Conservation (phyloP, 35 echinoderm and acorn worm genomes). For the Patiria miniata region DNA sequence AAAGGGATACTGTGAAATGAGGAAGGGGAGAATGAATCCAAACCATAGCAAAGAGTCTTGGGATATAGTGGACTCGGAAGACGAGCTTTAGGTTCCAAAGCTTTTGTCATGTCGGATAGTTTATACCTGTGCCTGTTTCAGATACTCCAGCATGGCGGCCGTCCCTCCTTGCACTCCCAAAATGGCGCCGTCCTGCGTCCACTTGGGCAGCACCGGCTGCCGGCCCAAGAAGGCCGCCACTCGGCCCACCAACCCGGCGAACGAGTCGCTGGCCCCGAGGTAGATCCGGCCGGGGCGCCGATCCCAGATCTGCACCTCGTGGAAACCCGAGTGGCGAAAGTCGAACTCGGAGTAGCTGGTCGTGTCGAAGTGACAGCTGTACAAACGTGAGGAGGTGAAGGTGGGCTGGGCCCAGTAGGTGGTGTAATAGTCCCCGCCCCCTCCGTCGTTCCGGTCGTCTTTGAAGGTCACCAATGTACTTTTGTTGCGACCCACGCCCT, state of each 20-base stretch:
- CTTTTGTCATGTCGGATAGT: neutral
- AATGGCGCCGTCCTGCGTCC: slow-evolving; percentile 79
- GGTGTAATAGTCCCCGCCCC: slow-evolving; percentile 86
- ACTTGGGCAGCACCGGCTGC: slow-evolving; percentile 74
- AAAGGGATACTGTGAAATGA: no score
- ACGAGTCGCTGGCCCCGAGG: slow-evolving; percentile 53
- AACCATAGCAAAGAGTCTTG: no score
- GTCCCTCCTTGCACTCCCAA: slow-evolving; percentile 93
- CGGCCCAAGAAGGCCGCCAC: slow-evolving; percentile 70
- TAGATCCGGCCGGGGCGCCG: slow-evolving; percentile 57
- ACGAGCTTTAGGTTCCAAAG: no score
- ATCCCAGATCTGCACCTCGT: slow-evolving; percentile 72
- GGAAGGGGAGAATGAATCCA: no score
- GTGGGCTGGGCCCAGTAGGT: slow-evolving; percentile 97
- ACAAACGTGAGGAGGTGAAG: slow-evolving; percentile 83
- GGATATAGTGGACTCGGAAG: no score
- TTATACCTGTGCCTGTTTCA: slow-evolving; percentile 77
- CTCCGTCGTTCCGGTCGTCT: slow-evolving; percentile 63
- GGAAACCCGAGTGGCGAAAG: slow-evolving; percentile 69
- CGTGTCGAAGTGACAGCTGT: slow-evolving; percentile 73
- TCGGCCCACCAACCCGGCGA: slow-evolving; percentile 43
- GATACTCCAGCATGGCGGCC: slow-evolving; percentile 75
- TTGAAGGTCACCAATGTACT: slow-evolving; percentile 68
- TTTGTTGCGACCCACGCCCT: slow-evolving; percentile 96
- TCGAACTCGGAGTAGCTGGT: slow-evolving; percentile 80